A percentile compares a stretch with the other conserved stretches of the same genome.
These are phyloP conservation scores for Menidia menidia DNA, from an alignment of 2,797 vertebrate genomes.

Conservation along the genomic window DNA sequence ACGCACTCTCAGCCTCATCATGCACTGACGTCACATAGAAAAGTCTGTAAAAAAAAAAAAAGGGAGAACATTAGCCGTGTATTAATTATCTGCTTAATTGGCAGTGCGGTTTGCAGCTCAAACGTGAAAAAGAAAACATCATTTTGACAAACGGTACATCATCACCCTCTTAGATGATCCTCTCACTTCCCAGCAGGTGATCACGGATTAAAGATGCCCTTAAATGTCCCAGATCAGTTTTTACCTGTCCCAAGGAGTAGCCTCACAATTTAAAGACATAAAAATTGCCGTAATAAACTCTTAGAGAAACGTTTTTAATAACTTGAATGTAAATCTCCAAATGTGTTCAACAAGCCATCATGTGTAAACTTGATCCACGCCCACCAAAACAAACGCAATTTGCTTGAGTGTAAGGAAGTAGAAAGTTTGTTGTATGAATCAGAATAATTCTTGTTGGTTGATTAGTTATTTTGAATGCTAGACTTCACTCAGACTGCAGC, in stretches of 20 bases:
- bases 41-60: conserved; percentile 50
- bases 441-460: neutral
- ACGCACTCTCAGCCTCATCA: conserved; percentile 98
- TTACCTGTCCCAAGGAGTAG: no score
- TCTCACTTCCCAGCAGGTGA: neutral
- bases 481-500: neutral
- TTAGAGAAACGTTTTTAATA: neutral
- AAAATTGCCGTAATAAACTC: neutral
- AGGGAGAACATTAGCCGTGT: neutral
- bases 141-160: neutral
- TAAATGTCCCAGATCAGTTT: neutral
- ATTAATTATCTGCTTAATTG: neutral
- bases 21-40: conserved; percentile 93
- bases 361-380: no score
- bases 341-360: no score
- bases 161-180: conserved; percentile 1
- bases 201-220: neutral
- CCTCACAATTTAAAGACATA: neutral
- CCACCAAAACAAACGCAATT: neutral
- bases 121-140: neutral
- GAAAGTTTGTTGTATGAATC: neutral
- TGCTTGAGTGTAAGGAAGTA: neutral
- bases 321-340: neutral
- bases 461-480: neutral
- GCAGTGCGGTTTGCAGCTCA: neutral